A percentile compares a stretch with the other conserved stretches of the same genome.
These are phyloP conservation scores for Cancer borealis DNA, from an alignment of 2,888 invertebrate species.

Conservation along the genomic window DNA sequence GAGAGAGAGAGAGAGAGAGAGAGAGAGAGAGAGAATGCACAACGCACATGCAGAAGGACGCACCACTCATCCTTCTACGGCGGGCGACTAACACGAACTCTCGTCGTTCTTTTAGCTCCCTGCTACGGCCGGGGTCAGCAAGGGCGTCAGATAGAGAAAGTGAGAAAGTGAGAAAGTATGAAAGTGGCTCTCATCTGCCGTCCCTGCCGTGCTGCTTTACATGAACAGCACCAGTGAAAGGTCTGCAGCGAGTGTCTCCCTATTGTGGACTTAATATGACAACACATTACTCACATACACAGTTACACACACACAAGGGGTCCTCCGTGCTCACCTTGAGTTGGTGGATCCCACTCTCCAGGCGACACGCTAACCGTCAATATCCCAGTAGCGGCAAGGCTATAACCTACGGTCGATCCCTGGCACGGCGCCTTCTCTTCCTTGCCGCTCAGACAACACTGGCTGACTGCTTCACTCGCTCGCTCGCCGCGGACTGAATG, in stretches of 20 bases:
- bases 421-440: conserved; percentile 45
- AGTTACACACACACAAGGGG: neutral
- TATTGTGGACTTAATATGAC: neutral
- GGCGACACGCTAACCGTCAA: conserved; percentile 46
- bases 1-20: conserved; percentile 45
- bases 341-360: conserved; percentile 9
- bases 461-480: conserved; percentile 28
- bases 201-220: neutral
- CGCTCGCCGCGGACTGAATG: neutral
- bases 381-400: conserved; percentile 45
- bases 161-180: conserved; percentile 37
- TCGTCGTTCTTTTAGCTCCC: neutral
- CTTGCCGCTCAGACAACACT: conserved; percentile 28
- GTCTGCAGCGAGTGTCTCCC: neutral
- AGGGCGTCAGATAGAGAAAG: neutral
- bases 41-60: neutral
- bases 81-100: neutral
- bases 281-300: neutral
- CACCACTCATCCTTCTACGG: neutral
- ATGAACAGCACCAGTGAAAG: neutral
- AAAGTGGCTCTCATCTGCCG: neutral
- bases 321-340: conserved; percentile 33
- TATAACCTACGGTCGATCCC: neutral
- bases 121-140: neutral
- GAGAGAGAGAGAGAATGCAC: conserved; percentile 38